phyloP scores from a whole-genome alignment of 2,797 vertebrate genomes.

The Melanotaenia maccullochi region DNA sequence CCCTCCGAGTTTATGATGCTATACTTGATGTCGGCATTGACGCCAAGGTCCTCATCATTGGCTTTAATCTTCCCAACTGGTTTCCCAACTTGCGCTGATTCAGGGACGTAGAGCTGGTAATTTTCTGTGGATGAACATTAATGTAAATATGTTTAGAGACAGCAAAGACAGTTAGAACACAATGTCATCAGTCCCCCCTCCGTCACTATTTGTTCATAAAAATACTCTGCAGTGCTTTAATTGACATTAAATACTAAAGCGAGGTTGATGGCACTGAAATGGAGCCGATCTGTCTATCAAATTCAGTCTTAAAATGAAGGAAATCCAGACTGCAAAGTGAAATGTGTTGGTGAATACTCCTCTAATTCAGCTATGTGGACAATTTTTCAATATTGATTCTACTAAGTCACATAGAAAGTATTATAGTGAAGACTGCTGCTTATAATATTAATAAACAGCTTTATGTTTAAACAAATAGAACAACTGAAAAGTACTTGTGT shows the following conservation, averaged over 20 bases:
- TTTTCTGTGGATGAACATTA: constrained; percentile 85
- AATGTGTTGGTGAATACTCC: constrained; percentile 43
- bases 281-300: constrained; percentile 34
- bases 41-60: constrained; percentile 92
- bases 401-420: constrained; percentile 20
- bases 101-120: constrained; percentile 96
- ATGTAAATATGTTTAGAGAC: constrained; percentile 19
- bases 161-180: constrained; percentile 10
- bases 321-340: constrained; percentile 33
- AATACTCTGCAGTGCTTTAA: constrained; percentile 48
- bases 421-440: background rate
- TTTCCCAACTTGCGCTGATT: constrained; percentile 95
- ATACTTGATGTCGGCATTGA: constrained; percentile 97
- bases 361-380: constrained; percentile 53
- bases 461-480: background rate
- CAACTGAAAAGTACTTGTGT: background rate
- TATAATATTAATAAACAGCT: background rate
- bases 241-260: constrained; percentile 59
- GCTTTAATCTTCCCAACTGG: constrained; percentile 98
- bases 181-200: constrained; percentile 20
- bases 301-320: constrained; percentile 33
- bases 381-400: constrained; percentile 35
- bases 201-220: constrained; percentile 55
- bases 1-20: constrained; percentile 95
- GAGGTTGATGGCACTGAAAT: constrained; percentile 47